phyloP scores from a whole-genome alignment of 2,888 invertebrate species.

The Orthosia gracilis region DNA sequence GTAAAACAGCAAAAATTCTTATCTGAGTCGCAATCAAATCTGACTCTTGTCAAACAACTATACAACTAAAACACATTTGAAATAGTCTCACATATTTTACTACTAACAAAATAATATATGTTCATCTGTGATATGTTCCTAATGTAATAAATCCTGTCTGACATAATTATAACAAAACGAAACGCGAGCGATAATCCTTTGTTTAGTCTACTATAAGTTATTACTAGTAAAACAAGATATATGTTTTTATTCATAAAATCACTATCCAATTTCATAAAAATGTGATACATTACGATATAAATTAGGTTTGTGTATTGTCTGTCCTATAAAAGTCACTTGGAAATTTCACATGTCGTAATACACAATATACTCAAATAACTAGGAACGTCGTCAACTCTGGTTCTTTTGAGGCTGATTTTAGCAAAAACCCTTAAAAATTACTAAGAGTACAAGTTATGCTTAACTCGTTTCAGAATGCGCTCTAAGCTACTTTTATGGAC shows the following conservation, averaged over 20 bases:
- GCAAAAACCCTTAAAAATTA: no score
- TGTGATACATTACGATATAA: background rate
- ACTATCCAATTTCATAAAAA: constrained; percentile 13
- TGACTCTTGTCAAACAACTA: background rate
- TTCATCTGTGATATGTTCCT: constrained; percentile 2
- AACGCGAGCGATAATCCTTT: constrained; percentile 13
- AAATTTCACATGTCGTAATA: no score
- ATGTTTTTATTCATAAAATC: background rate
- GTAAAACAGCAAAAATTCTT: no score
- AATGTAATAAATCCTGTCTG: constrained; percentile 5
- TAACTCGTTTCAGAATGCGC: no score
- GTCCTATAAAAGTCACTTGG: background rate
- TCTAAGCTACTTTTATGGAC: no score
- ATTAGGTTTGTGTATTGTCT: background rate
- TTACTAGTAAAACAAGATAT: background rate
- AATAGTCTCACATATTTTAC: constrained; percentile 1
- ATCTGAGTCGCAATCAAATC: background rate
- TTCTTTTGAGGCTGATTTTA: no score
- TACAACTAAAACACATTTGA: background rate
- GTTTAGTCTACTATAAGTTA: constrained; percentile 8
- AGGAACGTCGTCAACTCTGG: no score
- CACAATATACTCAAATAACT: no score
- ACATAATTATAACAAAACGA: constrained; percentile 22
- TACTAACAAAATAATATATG: background rate
- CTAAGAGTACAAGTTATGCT: no score